A percentile compares a stretch with the other conserved stretches of the same genome.
Conservation (phyloP, 2,888 invertebrate species). For the Stomorhina lunata region DNA sequence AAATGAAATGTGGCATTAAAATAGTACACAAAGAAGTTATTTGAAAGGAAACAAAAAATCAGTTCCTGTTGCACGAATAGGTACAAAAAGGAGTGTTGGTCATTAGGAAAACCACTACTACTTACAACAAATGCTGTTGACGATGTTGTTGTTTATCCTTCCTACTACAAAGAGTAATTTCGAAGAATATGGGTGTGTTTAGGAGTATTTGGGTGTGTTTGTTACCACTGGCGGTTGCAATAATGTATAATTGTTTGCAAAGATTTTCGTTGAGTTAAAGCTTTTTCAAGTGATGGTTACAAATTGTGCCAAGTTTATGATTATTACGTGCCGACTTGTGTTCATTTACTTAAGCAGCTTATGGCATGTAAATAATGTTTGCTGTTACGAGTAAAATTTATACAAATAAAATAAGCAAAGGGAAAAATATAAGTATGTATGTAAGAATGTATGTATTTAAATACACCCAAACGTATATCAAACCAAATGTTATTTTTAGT, state of each 20-base stretch:
- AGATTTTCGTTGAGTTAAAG: slow-evolving; percentile 39
- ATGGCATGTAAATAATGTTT: not conserved
- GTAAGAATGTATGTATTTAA: no score
- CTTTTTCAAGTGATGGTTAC: slow-evolving; percentile 21
- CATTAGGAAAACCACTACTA: slow-evolving; percentile 2
- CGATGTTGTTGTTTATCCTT: no score
- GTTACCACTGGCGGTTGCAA: not conserved
- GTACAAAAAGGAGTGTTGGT: not conserved
- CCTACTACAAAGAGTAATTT: not conserved
- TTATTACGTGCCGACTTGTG: slow-evolving; percentile 47
- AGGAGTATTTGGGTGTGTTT: not conserved
- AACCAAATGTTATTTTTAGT: slow-evolving; percentile 14
- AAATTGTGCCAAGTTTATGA: slow-evolving; percentile 40
- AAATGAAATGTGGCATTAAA: not conserved
- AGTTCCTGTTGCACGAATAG: slow-evolving; percentile 12
- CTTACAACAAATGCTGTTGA: not conserved
- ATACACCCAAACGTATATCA: slow-evolving; percentile 39
- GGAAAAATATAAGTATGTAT: not conserved
- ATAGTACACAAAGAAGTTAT: slow-evolving; percentile 8
- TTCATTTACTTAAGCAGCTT: slow-evolving; percentile 25
- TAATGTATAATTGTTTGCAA: slow-evolving; percentile 42
- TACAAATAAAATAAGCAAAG: not conserved
- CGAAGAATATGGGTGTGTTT: not conserved
- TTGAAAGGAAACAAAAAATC: not conserved
- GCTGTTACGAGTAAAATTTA: not conserved